Evolutionary conservation across 2,797 vertebrate genomes (phyloP).

Genomic region (Coilia nasus): DNA sequence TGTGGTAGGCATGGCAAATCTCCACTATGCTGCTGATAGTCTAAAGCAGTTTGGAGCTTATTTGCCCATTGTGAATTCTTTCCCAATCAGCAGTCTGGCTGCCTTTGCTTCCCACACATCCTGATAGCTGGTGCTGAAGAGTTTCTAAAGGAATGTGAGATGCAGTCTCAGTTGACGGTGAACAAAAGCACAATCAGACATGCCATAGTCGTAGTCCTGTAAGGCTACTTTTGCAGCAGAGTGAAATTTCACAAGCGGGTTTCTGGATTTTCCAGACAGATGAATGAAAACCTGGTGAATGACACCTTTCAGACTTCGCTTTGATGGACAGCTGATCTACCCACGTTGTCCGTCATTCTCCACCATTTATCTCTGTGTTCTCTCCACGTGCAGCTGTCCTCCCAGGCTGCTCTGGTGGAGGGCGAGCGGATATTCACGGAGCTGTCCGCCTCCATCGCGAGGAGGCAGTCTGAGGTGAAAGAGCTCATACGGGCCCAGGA

Average conservation of each 20-base stretch:
- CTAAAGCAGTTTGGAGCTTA: background rate
- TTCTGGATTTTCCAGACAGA: background rate
- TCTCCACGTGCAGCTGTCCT: conserved; percentile 64
- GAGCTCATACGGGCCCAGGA: conserved; percentile 76
- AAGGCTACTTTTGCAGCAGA: no score
- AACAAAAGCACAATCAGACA: background rate
- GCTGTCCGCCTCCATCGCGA: conserved; percentile 72
- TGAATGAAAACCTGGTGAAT: background rate
- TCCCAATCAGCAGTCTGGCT: no score
- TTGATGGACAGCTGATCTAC: background rate
- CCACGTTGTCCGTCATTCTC: background rate
- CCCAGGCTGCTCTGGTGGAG: conserved; percentile 66
- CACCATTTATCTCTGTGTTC: no score
- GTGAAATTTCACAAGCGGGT: background rate
- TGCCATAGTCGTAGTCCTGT: no score
- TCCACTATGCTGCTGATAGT: background rate
- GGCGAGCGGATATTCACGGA: conserved; percentile 71
- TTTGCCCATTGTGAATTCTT: no score
- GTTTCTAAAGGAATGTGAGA: background rate
- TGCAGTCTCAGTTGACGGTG: background rate
- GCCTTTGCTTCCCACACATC: no score
- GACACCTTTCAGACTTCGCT: background rate
- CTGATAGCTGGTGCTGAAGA: no score
- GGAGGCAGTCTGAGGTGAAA: conserved; percentile 73
- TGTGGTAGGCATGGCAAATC: background rate